Evolutionary conservation across 2,888 invertebrate genomes (phyloP).

Genomic region (Gerris lacustris): DNA sequence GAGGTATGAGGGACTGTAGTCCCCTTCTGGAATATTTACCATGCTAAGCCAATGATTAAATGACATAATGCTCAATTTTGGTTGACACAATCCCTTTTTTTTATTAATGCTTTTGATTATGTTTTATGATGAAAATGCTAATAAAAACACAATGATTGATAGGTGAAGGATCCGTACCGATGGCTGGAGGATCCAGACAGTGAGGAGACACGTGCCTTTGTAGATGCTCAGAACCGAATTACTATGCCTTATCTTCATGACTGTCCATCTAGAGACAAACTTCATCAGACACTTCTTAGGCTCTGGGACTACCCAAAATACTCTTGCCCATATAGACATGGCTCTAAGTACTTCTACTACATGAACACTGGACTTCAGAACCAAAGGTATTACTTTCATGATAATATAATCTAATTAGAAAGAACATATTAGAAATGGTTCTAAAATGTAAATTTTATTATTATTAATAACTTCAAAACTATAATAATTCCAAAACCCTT

Average conservation of each 20-base stretch:
- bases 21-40: too few relatives aligned
- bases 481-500: not conserved
- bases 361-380: slow-evolving; percentile 93
- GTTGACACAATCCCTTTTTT: too few relatives aligned
- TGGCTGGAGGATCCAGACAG: slow-evolving; percentile 96
- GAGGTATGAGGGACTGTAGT: too few relatives aligned
- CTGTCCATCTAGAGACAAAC: slow-evolving; percentile 57
- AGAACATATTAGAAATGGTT: not conserved
- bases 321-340: slow-evolving; percentile 71
- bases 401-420: slow-evolving; percentile 2
- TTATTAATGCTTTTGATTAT: too few relatives aligned
- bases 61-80: too few relatives aligned
- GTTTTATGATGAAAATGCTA: too few relatives aligned
- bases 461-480: not conserved
- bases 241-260: slow-evolving; percentile 71
- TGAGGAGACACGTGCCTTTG: slow-evolving; percentile 77
- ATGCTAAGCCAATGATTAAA: too few relatives aligned
- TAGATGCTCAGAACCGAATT: slow-evolving; percentile 78
- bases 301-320: slow-evolving; percentile 96
- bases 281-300: slow-evolving; percentile 69
- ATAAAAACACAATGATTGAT: slow-evolving; percentile 21
- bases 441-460: not conserved
- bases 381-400: slow-evolving; percentile 54
- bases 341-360: slow-evolving; percentile 77
- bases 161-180: slow-evolving; percentile 83